These are phyloP conservation scores for Chloropsis hardwickii DNA, from an alignment of 2,113 vertebrate species.

Conservation along the genomic window DNA sequence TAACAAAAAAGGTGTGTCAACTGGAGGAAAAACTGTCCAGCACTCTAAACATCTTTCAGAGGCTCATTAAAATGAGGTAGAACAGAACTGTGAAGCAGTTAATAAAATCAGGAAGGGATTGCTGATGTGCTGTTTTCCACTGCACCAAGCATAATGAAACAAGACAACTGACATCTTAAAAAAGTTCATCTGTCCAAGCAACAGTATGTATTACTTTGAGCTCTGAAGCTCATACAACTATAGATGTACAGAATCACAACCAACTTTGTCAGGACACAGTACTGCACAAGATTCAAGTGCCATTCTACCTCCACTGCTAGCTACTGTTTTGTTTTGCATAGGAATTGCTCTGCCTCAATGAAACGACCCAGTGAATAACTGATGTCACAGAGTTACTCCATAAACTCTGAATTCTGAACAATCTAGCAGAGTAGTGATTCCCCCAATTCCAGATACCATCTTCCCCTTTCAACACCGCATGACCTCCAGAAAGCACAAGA, in stretches of 20 bases:
- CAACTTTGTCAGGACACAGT: background rate
- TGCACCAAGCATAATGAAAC: background rate
- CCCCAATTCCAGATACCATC: background rate
- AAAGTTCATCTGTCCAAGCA: background rate
- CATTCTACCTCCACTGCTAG: background rate
- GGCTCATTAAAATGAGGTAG: background rate
- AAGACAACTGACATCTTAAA: background rate
- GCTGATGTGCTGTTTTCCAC: background rate
- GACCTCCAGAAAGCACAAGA: background rate
- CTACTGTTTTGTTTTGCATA: background rate
- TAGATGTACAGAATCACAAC: accelerated
- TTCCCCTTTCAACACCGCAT: background rate
- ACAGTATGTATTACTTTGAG: background rate
- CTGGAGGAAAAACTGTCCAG: background rate
- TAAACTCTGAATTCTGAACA: background rate
- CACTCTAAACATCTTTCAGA: background rate
- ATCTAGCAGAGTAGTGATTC: background rate
- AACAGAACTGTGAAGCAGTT: background rate
- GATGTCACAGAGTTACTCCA: background rate
- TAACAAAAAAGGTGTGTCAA: background rate
- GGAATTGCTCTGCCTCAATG: background rate
- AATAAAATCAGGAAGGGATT: constrained; percentile 10
- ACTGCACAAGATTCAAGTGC: background rate
- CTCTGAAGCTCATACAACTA: background rate
- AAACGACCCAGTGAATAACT: background rate